A percentile compares a stretch with the other conserved stretches of the same genome.
phyloP scores from a whole-genome alignment of 2,113 vertebrate species.

The Fukomys damarensis region DNA sequence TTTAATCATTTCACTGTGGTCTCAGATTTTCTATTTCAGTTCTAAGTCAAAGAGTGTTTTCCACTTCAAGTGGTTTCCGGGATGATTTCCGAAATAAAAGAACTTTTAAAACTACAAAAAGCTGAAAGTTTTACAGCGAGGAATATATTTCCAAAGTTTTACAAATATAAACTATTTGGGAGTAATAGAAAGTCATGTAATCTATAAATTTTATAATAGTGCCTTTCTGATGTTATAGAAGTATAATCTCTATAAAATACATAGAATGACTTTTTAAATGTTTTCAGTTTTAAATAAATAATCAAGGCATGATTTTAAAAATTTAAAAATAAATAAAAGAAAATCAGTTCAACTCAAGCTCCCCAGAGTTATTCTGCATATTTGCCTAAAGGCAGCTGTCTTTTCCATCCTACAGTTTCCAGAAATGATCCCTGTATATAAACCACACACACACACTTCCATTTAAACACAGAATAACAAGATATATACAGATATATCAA shows the following conservation, averaged over 20 bases:
- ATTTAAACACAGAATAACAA: background rate
- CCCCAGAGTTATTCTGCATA: background rate
- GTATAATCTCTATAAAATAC: background rate
- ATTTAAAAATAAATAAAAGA: conserved; percentile 11
- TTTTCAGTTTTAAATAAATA: conserved; percentile 38
- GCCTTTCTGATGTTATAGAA: background rate
- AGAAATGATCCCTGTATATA: background rate
- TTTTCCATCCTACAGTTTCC: background rate
- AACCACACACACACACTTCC: background rate
- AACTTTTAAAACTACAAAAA: background rate
- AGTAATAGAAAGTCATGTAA: conserved; percentile 23
- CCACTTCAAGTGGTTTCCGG: conserved; percentile 63
- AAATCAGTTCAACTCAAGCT: background rate
- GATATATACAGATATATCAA: background rate
- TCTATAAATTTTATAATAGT: background rate
- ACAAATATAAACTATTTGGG: background rate
- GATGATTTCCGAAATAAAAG: conserved; percentile 55
- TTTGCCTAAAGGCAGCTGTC: background rate
- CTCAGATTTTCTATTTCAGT: conserved; percentile 50
- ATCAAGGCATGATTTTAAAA: background rate
- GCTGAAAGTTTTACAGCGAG: background rate
- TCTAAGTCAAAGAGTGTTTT: conserved; percentile 68
- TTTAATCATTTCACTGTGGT: conserved; percentile 62
- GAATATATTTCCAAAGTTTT: conserved; percentile 18
- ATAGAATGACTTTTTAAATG: background rate